Evolutionary conservation across 2,888 invertebrate species (phyloP).

Genomic region (Linnaemya tessellans): DNA sequence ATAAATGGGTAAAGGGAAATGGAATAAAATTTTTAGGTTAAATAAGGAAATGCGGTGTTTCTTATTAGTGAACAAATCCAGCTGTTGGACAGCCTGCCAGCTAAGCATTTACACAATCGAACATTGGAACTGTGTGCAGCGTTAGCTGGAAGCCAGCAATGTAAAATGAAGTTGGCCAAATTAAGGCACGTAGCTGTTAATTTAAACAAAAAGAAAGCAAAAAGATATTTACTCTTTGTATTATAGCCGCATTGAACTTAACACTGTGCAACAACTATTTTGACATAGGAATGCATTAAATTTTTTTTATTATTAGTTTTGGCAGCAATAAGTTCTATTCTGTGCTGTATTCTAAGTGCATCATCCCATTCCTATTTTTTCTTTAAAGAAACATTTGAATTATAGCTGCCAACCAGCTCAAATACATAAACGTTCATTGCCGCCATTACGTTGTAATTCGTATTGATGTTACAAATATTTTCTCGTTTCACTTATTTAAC

Average conservation of each 20-base stretch:
- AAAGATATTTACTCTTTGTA: not conserved
- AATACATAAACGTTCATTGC: constrained; percentile 18
- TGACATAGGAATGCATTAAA: too few species aligned
- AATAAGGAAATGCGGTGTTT: constrained; percentile 67
- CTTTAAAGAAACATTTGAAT: not conserved
- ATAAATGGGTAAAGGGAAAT: constrained; percentile 62
- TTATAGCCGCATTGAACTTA: not conserved
- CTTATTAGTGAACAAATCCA: constrained; percentile 23
- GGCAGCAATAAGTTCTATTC: too few species aligned
- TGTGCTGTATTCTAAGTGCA: too few species aligned
- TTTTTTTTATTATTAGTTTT: too few species aligned
- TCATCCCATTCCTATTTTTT: too few species aligned
- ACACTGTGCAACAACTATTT: not conserved
- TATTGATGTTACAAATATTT: constrained; percentile 53
- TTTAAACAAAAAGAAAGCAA: not conserved
- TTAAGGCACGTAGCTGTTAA: not conserved
- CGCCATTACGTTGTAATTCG: not conserved
- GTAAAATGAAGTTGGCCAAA: not conserved
- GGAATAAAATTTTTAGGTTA: constrained; percentile 54
- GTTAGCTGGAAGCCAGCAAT: not conserved
- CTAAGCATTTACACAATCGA: constrained; percentile 18
- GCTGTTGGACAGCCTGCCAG: not conserved
- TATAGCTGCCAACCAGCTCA: not conserved
- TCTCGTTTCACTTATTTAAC: constrained; percentile 61
- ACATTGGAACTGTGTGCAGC: not conserved